Percentiles rank a stretch among this genome's conserved stretches.
These are phyloP conservation scores for Oenanthe oenanthe DNA, from an alignment of 2,113 vertebrate species.

Conservation along the genomic window DNA sequence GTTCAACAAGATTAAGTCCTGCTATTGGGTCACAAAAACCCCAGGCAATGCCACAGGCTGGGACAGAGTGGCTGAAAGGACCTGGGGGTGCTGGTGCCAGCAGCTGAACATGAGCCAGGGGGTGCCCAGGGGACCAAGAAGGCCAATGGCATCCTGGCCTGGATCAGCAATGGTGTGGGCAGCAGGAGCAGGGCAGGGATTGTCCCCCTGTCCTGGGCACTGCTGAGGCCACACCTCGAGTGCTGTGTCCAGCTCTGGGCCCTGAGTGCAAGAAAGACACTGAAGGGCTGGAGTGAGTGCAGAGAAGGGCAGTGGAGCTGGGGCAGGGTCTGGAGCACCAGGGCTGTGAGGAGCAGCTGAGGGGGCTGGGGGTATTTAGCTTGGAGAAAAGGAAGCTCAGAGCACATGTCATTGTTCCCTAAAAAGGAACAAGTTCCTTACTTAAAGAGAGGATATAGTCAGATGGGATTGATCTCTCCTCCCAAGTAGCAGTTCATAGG, in stretches of 20 bases:
- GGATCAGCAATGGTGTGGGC: background rate
- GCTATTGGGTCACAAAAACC: too few species aligned
- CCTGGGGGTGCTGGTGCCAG: rapidly evolving
- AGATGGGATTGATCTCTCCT: background rate
- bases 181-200: background rate
- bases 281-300: too few species aligned
- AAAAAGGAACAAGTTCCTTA: too few species aligned
- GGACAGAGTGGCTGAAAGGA: background rate
- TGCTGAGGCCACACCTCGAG: rapidly evolving
- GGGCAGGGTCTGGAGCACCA: background rate
- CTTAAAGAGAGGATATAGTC: background rate
- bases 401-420: background rate
- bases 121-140: background rate
- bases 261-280: too few species aligned
- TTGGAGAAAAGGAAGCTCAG: background rate
- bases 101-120: background rate
- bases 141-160: background rate
- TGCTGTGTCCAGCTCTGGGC: background rate
- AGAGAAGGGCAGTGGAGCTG: rapidly evolving
- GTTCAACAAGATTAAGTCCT: too few species aligned
- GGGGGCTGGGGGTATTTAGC: rapidly evolving
- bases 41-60: too few species aligned
- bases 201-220: background rate
- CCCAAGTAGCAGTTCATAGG: background rate
- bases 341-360: background rate